Evolutionary conservation across 2,113 vertebrate genomes (phyloP).

Genomic region (Willisornis vidua): DNA sequence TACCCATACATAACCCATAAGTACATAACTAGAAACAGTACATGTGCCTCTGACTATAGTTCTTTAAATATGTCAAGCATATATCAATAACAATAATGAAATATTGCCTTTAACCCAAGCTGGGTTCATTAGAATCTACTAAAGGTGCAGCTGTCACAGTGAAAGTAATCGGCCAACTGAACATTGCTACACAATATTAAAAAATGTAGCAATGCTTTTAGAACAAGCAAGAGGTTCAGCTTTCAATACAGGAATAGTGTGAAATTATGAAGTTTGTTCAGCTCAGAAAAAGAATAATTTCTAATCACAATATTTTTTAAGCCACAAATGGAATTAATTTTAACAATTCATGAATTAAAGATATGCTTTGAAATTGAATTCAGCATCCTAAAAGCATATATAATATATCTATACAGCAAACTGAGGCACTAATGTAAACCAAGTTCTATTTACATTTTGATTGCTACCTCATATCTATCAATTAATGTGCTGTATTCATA

Average conservation of each 20-base stretch:
- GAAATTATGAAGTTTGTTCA: slow-evolving; percentile 33
- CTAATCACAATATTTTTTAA: slow-evolving; percentile 52
- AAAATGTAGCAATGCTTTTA: not conserved
- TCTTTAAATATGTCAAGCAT: not conserved
- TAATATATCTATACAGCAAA: slow-evolving; percentile 34
- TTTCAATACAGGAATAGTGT: not conserved
- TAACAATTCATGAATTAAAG: slow-evolving; percentile 66
- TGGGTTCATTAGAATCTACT: not conserved
- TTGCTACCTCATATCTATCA: slow-evolving; percentile 52
- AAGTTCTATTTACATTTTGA: slow-evolving; percentile 65
- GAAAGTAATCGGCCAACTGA: not conserved
- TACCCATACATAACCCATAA: not conserved
- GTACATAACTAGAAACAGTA: not conserved
- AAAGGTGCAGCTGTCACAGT: not conserved
- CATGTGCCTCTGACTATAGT: not conserved
- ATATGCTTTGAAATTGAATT: slow-evolving; percentile 51
- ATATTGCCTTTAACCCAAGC: not conserved
- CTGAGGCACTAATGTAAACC: slow-evolving; percentile 16
- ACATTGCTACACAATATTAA: not conserved
- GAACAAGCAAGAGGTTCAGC: not conserved
- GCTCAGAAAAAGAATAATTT: slow-evolving; percentile 26
- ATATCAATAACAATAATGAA: not conserved
- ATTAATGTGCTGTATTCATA: slow-evolving; percentile 48
- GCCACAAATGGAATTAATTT: slow-evolving; percentile 42
- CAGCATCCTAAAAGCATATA: slow-evolving; percentile 33